Evolutionary conservation across 2,888 invertebrate species (phyloP).

Genomic region (Rotaria magnacalcarata): DNA sequence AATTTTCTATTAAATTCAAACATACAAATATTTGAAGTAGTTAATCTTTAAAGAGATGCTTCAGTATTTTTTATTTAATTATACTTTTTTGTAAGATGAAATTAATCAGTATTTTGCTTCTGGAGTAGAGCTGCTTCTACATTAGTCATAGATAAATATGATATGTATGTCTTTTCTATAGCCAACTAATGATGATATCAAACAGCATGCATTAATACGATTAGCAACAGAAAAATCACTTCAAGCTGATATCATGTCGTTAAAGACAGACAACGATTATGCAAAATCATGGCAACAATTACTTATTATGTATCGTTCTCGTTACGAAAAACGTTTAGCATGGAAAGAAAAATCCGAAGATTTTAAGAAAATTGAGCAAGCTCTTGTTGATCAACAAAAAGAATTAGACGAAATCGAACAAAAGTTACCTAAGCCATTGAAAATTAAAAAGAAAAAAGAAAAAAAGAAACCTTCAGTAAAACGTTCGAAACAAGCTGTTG

Average conservation of each 20-base stretch:
- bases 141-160: too few species aligned
- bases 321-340: not conserved
- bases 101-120: too few species aligned
- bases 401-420: constrained; percentile 9
- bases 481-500: not conserved
- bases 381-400: constrained; percentile 13
- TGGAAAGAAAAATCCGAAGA: constrained; percentile 11
- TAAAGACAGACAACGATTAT: not conserved
- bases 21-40: too few species aligned
- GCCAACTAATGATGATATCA: not conserved
- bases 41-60: too few species aligned
- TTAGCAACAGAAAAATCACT: constrained; percentile 4
- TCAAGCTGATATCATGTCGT: not conserved
- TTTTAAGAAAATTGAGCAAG: constrained; percentile 31
- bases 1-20: too few species aligned
- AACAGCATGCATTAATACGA: not conserved
- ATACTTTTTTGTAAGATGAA: too few species aligned
- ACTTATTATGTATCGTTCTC: not conserved
- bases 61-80: too few species aligned
- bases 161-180: not conserved
- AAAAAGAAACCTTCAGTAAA: not conserved
- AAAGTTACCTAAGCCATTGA: not conserved
- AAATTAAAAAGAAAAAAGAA: not conserved
- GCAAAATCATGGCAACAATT: constrained; percentile 19
- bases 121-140: too few species aligned